Conservation (phyloP, 1,140 invertebrate species). For the Leptestheria dahalacensis region DNA sequence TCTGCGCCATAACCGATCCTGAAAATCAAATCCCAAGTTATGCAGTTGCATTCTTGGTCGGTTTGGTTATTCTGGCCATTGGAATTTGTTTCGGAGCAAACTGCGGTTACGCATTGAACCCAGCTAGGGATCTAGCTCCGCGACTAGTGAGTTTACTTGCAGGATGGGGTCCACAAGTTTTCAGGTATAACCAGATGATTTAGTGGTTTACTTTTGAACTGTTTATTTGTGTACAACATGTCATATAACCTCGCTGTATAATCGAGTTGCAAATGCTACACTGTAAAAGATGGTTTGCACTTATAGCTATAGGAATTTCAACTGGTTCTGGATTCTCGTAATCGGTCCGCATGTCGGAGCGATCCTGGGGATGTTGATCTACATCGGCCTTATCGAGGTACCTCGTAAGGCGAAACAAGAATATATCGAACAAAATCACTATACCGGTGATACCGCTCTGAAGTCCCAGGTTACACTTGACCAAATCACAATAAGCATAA, state of each 20-base stretch:
- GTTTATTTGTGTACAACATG: not conserved
- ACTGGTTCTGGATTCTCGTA: constrained; percentile 33
- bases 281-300: too few relatives aligned
- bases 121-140: constrained; percentile 43
- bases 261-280: too few relatives aligned
- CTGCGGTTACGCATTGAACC: constrained; percentile 45
- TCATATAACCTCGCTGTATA: too few relatives aligned
- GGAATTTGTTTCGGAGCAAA: constrained; percentile 41
- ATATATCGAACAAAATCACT: too few relatives aligned
- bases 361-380: constrained; percentile 23
- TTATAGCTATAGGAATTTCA: constrained; percentile 26
- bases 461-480: too few relatives aligned
- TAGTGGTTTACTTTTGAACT: not conserved
- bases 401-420: not conserved
- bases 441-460: too few relatives aligned
- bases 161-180: constrained; percentile 37
- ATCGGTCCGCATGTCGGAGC: constrained; percentile 31
- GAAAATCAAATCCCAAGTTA: constrained; percentile 32
- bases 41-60: constrained; percentile 34
- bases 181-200: constrained; percentile 27
- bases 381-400: not conserved
- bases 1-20: constrained; percentile 37
- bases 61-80: constrained; percentile 35
- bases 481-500: too few relatives aligned
- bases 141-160: constrained; percentile 37